Conservation (phyloP, 2,113 vertebrate species). For the Formicarius rufipectus region DNA sequence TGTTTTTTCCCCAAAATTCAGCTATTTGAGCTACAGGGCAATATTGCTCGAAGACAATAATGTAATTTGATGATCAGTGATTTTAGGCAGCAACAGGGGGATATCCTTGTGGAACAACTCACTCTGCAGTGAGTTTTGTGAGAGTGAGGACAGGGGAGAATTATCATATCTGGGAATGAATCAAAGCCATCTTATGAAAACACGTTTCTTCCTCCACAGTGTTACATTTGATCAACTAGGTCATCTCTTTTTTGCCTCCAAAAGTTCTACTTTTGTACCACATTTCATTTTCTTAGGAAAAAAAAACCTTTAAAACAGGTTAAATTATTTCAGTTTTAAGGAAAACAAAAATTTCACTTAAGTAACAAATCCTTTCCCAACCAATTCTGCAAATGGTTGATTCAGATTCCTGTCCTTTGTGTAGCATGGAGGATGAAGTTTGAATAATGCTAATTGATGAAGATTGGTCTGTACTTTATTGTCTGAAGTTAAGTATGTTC, state of each 20-base stretch:
- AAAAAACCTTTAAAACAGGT: fast-evolving
- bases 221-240: background rate
- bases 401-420: background rate
- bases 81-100: background rate
- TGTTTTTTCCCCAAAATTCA: background rate
- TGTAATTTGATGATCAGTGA: background rate
- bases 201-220: background rate
- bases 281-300: fast-evolving
- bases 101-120: background rate
- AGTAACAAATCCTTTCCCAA: background rate
- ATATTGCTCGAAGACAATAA: background rate
- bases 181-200: background rate
- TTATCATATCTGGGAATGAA: background rate
- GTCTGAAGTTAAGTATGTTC: background rate
- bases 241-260: background rate
- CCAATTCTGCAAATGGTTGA: background rate
- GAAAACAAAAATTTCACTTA: background rate
- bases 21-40: background rate
- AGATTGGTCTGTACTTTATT: background rate
- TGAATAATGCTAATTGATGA: background rate
- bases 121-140: background rate
- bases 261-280: background rate
- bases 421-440: background rate
- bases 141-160: background rate
- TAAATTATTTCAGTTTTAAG: background rate